Evolutionary conservation across 1,140 invertebrate genomes (phyloP).

Genomic region (Eurosta solidaginis): DNA sequence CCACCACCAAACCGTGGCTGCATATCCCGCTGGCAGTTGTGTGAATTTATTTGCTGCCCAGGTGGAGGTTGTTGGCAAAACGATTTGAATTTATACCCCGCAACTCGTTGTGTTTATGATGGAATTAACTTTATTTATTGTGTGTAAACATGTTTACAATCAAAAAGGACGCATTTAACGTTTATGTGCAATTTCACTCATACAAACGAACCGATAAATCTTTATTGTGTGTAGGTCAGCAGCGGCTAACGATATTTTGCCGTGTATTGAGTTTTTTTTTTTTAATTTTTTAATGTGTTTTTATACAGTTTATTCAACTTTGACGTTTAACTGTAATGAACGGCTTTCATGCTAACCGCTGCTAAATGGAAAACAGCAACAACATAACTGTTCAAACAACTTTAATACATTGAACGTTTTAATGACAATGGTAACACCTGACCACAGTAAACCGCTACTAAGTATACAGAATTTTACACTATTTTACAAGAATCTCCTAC

Average conservation of each 20-base stretch:
- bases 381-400: background rate
- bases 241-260: too few species aligned
- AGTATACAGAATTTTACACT: too few species aligned
- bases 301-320: background rate
- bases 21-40: too few species aligned
- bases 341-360: background rate
- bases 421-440: background rate
- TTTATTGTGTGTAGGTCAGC: too few species aligned
- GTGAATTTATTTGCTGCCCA: background rate
- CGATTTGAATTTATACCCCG: background rate
- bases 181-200: background rate
- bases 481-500: too few species aligned
- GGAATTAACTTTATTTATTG: constrained; percentile 15
- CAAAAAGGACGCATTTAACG: background rate
- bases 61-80: background rate
- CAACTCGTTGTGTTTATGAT: background rate
- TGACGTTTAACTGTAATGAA: background rate
- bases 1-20: too few species aligned
- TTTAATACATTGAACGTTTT: background rate
- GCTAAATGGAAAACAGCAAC: background rate
- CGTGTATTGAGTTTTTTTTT: too few species aligned
- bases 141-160: background rate
- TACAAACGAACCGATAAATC: too few species aligned
- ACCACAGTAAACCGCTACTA: too few species aligned
- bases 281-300: background rate